Base-by-base conservation (phyloP, 2,797 vertebrate genomes). In the Siniperca scherzeri region DNA sequence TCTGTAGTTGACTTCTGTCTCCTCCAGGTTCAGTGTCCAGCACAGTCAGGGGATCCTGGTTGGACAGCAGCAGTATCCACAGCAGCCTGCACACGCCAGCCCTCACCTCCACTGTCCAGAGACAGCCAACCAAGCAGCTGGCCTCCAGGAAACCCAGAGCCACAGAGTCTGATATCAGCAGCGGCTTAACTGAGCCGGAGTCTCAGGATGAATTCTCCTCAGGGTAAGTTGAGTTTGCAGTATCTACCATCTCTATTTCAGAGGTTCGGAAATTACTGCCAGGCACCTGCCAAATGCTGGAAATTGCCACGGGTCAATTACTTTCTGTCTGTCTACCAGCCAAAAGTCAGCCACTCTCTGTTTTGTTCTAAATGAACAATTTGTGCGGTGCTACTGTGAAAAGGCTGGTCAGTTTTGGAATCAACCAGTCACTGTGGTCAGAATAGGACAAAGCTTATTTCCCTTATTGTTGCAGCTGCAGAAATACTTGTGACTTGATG, bases 41-140 rank as follows among this genome's bases (percentile, higher is more conserved):
- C 65, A 38, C 72, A 3, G 33, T 17, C 42, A 78, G 44, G 80
- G 19, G 62, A 59, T 80, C 74, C 12, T 88, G 77, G 84, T 62
- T 89, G 74, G 87, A 93, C 53, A 91, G 81, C 66, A 93, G 92
- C 87, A 95, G 88, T 33, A 74, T 95, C 80, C 81, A 55, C 14
- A 88, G 91, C 71, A 68, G n/a, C 38, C 74, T 92, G 46, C 82
- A 89, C 67, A 96, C 95, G 9, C 97, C 97, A 0, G 93, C 92
- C 0, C 79, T 97, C 74, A 96, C 96, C 48, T 97, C 97, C 72
- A 97, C 97, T 0, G 50, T 82, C 9, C 82, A 93, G 87, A 95
- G 80, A 73, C 83, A 81, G 56, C 48, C 71, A 0, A 12, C 44
- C 40, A 83, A 70, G 44, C 59, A 8, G 27, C 53, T 5, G 12